Conservation (phyloP, 2,888 invertebrate species). For the Parochlus steinenii region DNA sequence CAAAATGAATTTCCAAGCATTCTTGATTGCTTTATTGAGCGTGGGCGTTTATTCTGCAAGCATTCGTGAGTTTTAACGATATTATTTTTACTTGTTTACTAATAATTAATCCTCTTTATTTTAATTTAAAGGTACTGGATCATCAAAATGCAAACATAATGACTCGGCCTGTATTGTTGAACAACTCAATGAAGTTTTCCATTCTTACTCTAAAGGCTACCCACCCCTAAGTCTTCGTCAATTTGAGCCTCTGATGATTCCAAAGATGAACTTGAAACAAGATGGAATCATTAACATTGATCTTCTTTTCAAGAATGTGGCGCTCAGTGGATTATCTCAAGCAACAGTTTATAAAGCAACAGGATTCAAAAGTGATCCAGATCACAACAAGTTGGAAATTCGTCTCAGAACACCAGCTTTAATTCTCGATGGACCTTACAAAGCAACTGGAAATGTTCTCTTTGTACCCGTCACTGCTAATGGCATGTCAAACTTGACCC, state of each 20-base stretch:
- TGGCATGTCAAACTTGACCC: slow-evolving; percentile 5
- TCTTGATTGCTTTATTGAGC: too few species aligned
- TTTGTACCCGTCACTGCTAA: slow-evolving; percentile 27
- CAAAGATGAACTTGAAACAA: slow-evolving; percentile 19
- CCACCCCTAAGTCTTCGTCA: slow-evolving; percentile 20
- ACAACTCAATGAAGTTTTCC: slow-evolving; percentile 10
- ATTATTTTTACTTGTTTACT: too few species aligned
- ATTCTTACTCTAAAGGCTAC: too few species aligned
- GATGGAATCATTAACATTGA: slow-evolving; percentile 21
- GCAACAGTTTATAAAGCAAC: background rate
- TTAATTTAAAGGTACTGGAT: too few species aligned
- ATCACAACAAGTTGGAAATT: slow-evolving; percentile 4
- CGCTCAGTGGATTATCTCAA: slow-evolving; percentile 2
- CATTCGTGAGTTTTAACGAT: too few species aligned
- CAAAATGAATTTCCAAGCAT: too few species aligned
- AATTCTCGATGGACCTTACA: slow-evolving; percentile 22
- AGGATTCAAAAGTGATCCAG: slow-evolving; percentile 2
- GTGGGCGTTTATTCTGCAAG: too few species aligned
- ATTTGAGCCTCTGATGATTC: slow-evolving; percentile 24
- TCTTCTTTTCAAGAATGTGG: slow-evolving; percentile 17
- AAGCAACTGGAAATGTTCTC: slow-evolving; percentile 29
- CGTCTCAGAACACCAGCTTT: slow-evolving; percentile 7
- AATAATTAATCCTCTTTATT: too few species aligned
- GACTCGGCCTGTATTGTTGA: slow-evolving; percentile 23
- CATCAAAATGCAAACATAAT: slow-evolving; percentile 22